Base-by-base conservation (phyloP, 2,888 invertebrate genomes). In the Agrochola litura region DNA sequence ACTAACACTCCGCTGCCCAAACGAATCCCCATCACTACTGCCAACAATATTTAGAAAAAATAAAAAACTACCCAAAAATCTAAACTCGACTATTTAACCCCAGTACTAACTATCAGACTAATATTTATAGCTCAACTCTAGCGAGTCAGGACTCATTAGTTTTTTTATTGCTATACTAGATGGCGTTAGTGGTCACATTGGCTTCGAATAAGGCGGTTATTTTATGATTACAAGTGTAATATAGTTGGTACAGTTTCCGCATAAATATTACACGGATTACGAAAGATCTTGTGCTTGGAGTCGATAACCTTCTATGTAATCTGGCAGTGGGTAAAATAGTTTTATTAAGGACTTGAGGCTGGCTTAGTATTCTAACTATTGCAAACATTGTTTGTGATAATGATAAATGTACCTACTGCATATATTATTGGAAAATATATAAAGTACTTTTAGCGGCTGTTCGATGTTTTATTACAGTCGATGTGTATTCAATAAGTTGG, bases 181-280 rank as follows among this genome's bases (percentile, higher is more conserved):
- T 92, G 92, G 92, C 92, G 91, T 79, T 90, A 87, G 87, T 84
- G 66, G 88, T 85, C 60, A 41, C 64, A 73, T 83, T 74, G 66
- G 66, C 46, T 76, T 66, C 58, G 49, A 63, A 49, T 73, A 65
- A 71, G 81, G 82, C 85, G 76, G 87, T 87, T 88, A 87, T 80
- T 86, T 86, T 80, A 86, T 81, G 86, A 76, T 81, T 87, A 81
- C 69, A 71, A 77, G 82, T 77, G 82, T 77, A 73, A 76, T 71
- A 60, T 72, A 72, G 71, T 74, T 64, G 61, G 72, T 75, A 77
- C 58, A 73, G 54, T 77, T 77, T 79, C 73, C 77, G 72, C 65
- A 86, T 83, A 74, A 73, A 87, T 79, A 77, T 83, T 46, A 73
- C 46, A 77, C 41, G 71, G 76, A 76, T 79, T 77, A 69, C 58